Percentiles rank a stretch among this genome's conserved stretches.
Conservation (phyloP, 2,797 vertebrate genomes). For the Philypnodon macrostomus region DNA sequence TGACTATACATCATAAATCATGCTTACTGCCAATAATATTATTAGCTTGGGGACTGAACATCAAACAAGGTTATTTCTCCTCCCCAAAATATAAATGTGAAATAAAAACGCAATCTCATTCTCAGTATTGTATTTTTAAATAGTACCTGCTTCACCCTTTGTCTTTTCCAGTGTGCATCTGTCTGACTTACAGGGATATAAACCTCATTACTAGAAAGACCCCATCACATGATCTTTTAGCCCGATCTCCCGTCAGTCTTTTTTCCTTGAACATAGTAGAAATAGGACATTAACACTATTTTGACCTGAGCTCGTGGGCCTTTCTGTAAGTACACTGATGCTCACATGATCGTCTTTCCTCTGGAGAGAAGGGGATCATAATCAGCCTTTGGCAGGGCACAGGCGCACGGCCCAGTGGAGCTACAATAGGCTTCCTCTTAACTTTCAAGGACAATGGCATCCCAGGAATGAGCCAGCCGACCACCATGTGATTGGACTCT, state of each 20-base stretch:
- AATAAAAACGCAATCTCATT: not conserved
- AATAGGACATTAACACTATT: slow-evolving; percentile 7
- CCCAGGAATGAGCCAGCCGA: slow-evolving; percentile 73
- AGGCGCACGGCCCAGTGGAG: slow-evolving; percentile 38
- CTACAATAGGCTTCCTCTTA: slow-evolving; percentile 46
- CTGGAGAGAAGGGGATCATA: slow-evolving; percentile 36
- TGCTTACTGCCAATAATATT: no score
- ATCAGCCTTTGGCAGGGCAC: slow-evolving; percentile 40
- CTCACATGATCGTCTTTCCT: slow-evolving; percentile 65
- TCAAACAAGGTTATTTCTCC: no score
- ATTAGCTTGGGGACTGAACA: no score
- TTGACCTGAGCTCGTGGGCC: slow-evolving; percentile 18
- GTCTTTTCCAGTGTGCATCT: slow-evolving; percentile 45
- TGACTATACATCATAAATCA: no score
- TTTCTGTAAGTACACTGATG: slow-evolving; percentile 10
- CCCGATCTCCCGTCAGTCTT: slow-evolving; percentile 24
- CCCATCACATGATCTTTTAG: slow-evolving; percentile 59
- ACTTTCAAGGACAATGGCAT: slow-evolving; percentile 67
- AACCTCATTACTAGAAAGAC: slow-evolving; percentile 65
- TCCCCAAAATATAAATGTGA: no score
- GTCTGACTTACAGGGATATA: slow-evolving; percentile 60
- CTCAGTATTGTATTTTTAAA: slow-evolving; percentile 3
- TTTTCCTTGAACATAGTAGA: slow-evolving; percentile 7
- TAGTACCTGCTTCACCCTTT: slow-evolving; percentile 36
- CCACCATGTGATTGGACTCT: slow-evolving; percentile 74